Percentiles rank a stretch among this genome's conserved stretches.
These are phyloP conservation scores for Zosterops hypoxanthus DNA, from an alignment of 2,113 vertebrate species.

Conservation along the genomic window DNA sequence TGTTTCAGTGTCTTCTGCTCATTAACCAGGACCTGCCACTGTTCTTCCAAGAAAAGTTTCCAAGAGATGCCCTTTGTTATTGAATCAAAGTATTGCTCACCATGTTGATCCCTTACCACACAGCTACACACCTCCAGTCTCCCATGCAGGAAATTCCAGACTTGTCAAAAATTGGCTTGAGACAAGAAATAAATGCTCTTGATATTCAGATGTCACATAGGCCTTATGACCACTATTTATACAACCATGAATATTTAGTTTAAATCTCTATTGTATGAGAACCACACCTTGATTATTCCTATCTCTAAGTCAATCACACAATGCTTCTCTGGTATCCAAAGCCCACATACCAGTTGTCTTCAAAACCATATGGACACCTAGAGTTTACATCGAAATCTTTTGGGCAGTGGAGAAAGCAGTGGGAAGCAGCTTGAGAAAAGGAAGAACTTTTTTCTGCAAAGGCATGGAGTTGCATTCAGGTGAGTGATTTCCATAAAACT, in stretches of 20 bases:
- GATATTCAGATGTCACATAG: background rate
- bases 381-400: background rate
- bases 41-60: background rate
- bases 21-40: background rate
- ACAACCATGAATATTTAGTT: background rate
- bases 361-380: background rate
- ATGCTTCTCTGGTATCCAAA: background rate
- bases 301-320: background rate
- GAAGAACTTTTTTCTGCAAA: background rate
- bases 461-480: background rate
- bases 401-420: background rate
- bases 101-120: background rate
- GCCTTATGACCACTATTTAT: background rate
- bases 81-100: background rate
- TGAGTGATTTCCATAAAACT: background rate
- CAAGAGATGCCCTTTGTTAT: background rate
- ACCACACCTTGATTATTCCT: background rate
- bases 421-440: background rate
- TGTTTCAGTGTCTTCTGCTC: background rate
- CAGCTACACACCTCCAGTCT: background rate
- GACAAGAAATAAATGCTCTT: background rate
- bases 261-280: background rate
- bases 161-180: background rate
- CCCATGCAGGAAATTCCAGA: background rate
- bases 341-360: background rate